Evolutionary conservation across 2,888 invertebrate species (phyloP), one percentile per base, ranked within the genome.

Genomic region (Ectemnius lituratus): DNA sequence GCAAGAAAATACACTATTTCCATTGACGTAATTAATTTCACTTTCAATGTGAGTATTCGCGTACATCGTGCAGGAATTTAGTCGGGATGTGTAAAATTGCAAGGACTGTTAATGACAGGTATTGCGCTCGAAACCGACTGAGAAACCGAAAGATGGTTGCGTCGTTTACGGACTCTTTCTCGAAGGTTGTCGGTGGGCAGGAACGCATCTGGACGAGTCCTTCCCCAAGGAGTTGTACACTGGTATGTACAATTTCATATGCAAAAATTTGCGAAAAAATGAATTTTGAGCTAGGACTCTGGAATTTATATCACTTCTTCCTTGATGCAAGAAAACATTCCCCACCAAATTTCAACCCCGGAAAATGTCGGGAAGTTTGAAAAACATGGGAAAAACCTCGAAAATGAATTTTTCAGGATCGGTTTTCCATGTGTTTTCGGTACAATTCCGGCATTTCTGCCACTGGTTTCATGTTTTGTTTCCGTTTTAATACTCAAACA

Each of bases 121-220:
- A 1, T 82, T 93, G 16, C 62, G 87, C 0, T 82, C 83, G 0
- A 85, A 90, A 1, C 94, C 94, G 0, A 77, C 81, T 0, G 90
- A 91, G 81, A 90, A 92, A 78, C 93, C 93, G 0, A 90, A 88
- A 0, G 93, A 94, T 84, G 95, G 95, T 0, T 94, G 94, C 79
- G 93, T 93, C 76, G 93, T 95, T 58, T 92, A 93, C 68, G 95
- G 95, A 0, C 88, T 97, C 72, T 97, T 92, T 89, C 88, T 96
- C 63, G 96, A 96, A 89, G 96, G 96, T 0, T 95, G 95, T n/a
- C 92, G 95, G 56, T 97, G 96, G 96, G 94, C 95, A 88, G 86
- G 84, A 45, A 84, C 88, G 60, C 89, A 92, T 0, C 90, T 95
- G 0, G 93, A 93, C 47, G 95, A 95, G 87, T 94, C 94, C 59